These are phyloP conservation scores for Tamias sibiricus DNA, from an alignment of 2,113 vertebrate genomes.

Conservation along the genomic window DNA sequence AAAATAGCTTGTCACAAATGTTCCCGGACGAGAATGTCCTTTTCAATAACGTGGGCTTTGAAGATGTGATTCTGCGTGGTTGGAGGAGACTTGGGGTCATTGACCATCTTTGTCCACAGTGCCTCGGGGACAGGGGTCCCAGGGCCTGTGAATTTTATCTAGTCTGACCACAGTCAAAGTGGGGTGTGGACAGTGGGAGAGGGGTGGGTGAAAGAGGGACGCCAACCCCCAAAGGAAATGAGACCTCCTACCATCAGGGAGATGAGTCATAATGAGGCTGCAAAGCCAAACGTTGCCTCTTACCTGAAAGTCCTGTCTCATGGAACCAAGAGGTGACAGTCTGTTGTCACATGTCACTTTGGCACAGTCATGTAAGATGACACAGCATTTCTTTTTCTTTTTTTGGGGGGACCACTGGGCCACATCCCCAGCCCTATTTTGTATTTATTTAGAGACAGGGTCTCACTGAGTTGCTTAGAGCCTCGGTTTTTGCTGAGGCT, in stretches of 20 bases:
- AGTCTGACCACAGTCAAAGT: fast-evolving
- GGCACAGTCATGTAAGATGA: neutral
- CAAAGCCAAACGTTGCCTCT: neutral
- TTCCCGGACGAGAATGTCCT: conserved; percentile 59
- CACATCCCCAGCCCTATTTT: no score
- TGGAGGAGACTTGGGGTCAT: neutral
- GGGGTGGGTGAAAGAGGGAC: neutral
- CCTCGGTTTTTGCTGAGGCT: no score
- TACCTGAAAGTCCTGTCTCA: neutral
- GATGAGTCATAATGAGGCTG: neutral
- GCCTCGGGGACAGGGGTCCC: neutral
- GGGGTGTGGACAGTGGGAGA: fast-evolving
- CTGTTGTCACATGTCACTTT: neutral
- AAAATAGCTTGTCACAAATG: conserved; percentile 64
- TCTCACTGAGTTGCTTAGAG: no score
- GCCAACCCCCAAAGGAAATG: neutral
- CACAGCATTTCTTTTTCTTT: no score
- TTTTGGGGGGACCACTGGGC: no score
- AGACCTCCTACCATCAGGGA: neutral
- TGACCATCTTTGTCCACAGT: neutral
- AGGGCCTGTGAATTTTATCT: neutral
- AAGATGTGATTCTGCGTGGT: neutral
- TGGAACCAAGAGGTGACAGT: neutral
- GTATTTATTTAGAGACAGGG: no score
- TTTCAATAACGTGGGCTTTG: conserved; percentile 29